These are phyloP conservation scores for Heliconius aoede DNA, from an alignment of 2,888 invertebrate genomes.

Conservation along the genomic window DNA sequence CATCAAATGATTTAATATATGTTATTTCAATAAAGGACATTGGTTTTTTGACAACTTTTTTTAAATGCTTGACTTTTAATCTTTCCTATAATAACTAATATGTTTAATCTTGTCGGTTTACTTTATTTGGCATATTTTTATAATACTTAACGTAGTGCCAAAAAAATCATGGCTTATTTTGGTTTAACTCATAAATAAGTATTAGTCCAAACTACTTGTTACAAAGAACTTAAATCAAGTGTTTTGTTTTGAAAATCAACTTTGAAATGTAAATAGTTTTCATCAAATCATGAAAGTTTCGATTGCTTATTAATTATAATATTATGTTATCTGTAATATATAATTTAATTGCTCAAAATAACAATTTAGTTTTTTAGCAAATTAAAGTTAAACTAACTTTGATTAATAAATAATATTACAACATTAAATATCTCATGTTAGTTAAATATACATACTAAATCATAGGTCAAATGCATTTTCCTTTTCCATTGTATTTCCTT, in stretches of 20 bases:
- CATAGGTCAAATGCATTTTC: slow-evolving; percentile 1
- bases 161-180: background rate
- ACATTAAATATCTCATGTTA: background rate
- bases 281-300: background rate
- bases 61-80: slow-evolving; percentile 24
- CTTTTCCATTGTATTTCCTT: slow-evolving; percentile 1
- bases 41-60: slow-evolving; percentile 17
- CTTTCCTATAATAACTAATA: background rate
- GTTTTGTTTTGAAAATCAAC: background rate
- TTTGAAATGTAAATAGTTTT: slow-evolving; percentile 21
- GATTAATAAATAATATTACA: slow-evolving; percentile 6
- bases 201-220: background rate
- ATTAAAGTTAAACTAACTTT: background rate
- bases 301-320: slow-evolving; percentile 7
- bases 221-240: no score
- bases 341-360: slow-evolving; percentile 26
- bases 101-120: background rate
- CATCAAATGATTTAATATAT: slow-evolving; percentile 33
- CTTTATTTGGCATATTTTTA: background rate
- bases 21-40: slow-evolving; percentile 33
- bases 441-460: slow-evolving; percentile 24
- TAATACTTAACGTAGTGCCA: slow-evolving; percentile 11
- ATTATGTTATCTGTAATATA: slow-evolving; percentile 9
- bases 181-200: background rate
- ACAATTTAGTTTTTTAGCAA: slow-evolving; percentile 2